Conservation (phyloP, 2,888 invertebrate species). For the Cheilosia impressa region DNA sequence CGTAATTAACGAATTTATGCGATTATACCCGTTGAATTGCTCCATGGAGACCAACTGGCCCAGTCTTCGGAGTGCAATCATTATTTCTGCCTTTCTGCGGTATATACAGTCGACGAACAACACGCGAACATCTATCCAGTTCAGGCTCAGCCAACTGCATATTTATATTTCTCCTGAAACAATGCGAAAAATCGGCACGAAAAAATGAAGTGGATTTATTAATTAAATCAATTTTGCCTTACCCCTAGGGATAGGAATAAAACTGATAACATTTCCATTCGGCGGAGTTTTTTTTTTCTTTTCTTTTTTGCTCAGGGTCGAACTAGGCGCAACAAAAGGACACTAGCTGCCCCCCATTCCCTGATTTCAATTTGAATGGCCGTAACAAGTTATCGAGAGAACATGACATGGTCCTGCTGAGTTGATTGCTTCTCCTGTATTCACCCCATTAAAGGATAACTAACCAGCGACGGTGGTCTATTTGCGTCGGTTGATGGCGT, state of each 20-base stretch:
- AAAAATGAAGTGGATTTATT: constrained; percentile 49
- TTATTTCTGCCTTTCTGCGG: constrained; percentile 37
- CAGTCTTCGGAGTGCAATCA: constrained; percentile 63
- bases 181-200: constrained; percentile 29
- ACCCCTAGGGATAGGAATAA: constrained; percentile 20
- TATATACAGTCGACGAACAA: constrained; percentile 5
- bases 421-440: constrained; percentile 64
- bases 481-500: constrained; percentile 58
- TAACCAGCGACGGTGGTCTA: constrained; percentile 66
- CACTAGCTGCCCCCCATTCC: constrained; percentile 18
- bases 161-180: constrained; percentile 22
- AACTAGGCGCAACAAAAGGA: constrained; percentile 21
- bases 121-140: constrained; percentile 4
- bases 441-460: constrained; percentile 69
- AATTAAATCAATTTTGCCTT: constrained; percentile 70
- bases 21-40: constrained; percentile 52
- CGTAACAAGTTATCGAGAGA: constrained; percentile 59
- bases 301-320: not conserved
- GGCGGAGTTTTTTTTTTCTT: constrained; percentile 1
- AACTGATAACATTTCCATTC: constrained; percentile 33
- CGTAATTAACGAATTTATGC: constrained; percentile 68
- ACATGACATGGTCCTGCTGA: constrained; percentile 62
- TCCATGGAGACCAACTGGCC: constrained; percentile 35
- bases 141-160: constrained; percentile 3
- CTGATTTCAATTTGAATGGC: constrained; percentile 66